Conservation (phyloP, 2,888 invertebrate genomes). For the Tenthredo livida region DNA sequence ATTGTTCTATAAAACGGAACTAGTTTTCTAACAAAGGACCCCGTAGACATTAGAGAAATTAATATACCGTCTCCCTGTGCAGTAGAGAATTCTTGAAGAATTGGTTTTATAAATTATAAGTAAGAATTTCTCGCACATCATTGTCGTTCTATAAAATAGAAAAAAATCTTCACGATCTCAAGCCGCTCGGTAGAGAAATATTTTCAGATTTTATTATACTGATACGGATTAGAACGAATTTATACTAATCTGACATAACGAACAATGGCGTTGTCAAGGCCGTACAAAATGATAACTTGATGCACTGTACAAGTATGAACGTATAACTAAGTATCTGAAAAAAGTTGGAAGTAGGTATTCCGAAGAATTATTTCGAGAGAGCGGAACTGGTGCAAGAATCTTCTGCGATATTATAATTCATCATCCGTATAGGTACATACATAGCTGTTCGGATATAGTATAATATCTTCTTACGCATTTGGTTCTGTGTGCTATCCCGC, state of each 20-base stretch:
- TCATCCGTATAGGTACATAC: constrained; percentile 13
- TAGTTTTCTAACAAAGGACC: not conserved
- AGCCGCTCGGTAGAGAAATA: not conserved
- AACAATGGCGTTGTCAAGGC: not conserved
- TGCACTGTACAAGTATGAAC: not conserved
- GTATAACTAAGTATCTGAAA: not conserved
- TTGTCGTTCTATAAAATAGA: no score
- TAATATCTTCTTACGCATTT: not conserved
- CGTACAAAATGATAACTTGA: not conserved
- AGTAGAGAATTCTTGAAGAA: no score
- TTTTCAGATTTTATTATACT: not conserved
- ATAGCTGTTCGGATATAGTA: not conserved
- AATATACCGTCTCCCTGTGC: no score
- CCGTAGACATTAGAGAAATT: no score
- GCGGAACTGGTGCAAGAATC: not conserved
- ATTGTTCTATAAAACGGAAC: not conserved
- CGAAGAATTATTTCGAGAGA: constrained; percentile 16
- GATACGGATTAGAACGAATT: not conserved
- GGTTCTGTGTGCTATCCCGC: not conserved
- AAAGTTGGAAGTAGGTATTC: not conserved
- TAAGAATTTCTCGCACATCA: no score
- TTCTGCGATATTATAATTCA: constrained; percentile 18
- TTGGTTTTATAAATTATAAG: no score
- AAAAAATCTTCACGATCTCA: not conserved
- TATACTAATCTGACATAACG: not conserved